Base-by-base conservation (phyloP, 1,140 invertebrate genomes). In the Musca vetustissima region DNA sequence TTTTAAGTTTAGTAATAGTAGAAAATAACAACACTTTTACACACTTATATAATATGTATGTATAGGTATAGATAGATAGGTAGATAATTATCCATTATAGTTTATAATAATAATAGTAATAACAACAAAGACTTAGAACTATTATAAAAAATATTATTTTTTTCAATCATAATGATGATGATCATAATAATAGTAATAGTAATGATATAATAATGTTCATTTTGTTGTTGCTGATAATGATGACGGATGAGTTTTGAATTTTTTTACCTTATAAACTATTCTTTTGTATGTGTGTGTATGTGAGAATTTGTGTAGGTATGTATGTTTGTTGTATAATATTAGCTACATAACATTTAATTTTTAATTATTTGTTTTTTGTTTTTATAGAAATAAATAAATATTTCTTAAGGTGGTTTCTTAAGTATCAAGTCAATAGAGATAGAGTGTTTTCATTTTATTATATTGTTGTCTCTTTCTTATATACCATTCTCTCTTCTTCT, bases 331-430 rank as follows among this genome's bases (percentile, higher is more conserved):
- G 9, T 52, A 19, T 52, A 9, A 11, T 52, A 19, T 57, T 57
- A 57, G 24, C 28, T 61, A 61, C 36, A 61, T 61, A 61, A 61
- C 57, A 61, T 61, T 61, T 61, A 61, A 61, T n/a, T 43, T n/a
- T n/a, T 55, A 59, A 59, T 14, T 43, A 28, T 59, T 59, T 59
- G 0, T 21, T 61, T 43, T 4, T 25, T 17, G 7, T 6, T 43
- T 61, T 61, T 61, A 43, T 61, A 61, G 57, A 61, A 61, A 61
- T 66, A 66, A 65, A 22, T 65, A 17, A 66, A 66, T 66, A 66
- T 50, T 66, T 50, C 64, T 66, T 66, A 66, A 66, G 64, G 43
- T 66, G 57, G 57, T 61, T 61, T 50, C 48, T 66, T 66, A 43
- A 32, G n/a, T 49, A 49, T 66, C 24, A 61, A 52, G 21, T 52